Percentiles rank a stretch among this genome's conserved stretches.
phyloP scores from a whole-genome alignment of 2,888 invertebrate genomes.

The Napeogenes inachia region DNA sequence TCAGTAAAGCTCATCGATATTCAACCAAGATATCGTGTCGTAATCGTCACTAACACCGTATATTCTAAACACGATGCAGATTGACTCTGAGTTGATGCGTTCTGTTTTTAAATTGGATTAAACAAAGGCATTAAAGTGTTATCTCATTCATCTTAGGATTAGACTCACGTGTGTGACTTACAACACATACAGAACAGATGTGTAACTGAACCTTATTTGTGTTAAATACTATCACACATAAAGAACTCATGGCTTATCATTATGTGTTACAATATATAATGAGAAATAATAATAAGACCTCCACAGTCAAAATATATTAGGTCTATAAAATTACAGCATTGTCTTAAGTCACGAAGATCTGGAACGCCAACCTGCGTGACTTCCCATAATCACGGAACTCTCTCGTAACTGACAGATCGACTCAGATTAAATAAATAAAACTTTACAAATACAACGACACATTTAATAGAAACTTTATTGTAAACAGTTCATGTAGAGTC shows the following conservation, averaged over 20 bases:
- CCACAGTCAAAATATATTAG: constrained; percentile 7
- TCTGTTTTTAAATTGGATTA: constrained; percentile 17
- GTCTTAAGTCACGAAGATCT: constrained; percentile 20
- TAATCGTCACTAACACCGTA: constrained; percentile 4
- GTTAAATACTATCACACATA: not conserved
- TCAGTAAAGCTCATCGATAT: not conserved
- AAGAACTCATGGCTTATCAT: not conserved
- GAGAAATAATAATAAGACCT: too few species aligned
- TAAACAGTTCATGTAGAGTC: too few species aligned
- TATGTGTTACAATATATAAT: too few species aligned
- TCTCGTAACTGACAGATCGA: constrained; percentile 15
- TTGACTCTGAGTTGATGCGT: constrained; percentile 19
- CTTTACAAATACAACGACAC: not conserved
- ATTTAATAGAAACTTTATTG: not conserved
- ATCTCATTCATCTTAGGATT: too few species aligned
- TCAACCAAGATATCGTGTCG: constrained; percentile 11
- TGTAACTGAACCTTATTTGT: not conserved
- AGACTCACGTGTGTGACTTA: constrained; percentile 9
- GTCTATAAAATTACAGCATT: constrained; percentile 14
- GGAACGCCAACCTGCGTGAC: constrained; percentile 17
- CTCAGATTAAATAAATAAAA: constrained; percentile 8
- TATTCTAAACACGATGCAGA: constrained; percentile 21
- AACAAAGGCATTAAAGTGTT: constrained; percentile 11
- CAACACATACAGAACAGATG: too few species aligned
- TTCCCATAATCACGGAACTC: constrained; percentile 17